Evolutionary conservation across 2,113 vertebrate species (phyloP), one percentile per base, ranked within the genome.

Genomic region (Rhinoptilus africanus): DNA sequence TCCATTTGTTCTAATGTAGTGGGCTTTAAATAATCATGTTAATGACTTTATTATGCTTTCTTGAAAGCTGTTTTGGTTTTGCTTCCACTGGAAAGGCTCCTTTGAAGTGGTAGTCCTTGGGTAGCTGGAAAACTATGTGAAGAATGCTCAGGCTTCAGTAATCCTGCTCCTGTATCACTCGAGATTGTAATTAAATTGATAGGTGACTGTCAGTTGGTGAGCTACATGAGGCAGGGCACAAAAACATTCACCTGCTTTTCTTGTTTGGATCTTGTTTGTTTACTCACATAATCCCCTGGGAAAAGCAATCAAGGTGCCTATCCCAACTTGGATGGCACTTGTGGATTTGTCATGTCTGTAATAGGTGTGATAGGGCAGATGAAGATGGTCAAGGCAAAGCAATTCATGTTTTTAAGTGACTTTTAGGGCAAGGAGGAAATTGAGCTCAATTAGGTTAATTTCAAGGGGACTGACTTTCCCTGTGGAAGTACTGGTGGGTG

Each of bases 21-120:
- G 0, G 28, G 23, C 15, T 88, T 83, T 86, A 85, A 85, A 72
- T 88, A 50, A 85, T 54, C 13, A 1, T 28, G 14, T 43, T 85
- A 45, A 54, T 16, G 2, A 24, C 35, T 54, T 71, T 20, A 4
- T 77, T 66, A 12, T 0, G 0, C 9, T 67, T 78, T 95, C 51
- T 41, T 21, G n/a, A 85, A 85, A 37, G 24, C 35, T 2, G 3
- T 43, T 60, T 34, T 0, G 0, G 5, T 20, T 63, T 37, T 59
- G 16, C 13, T 72, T 71, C 12, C 16, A 68, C 41, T 76, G 34
- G 53, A 83, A 79, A 51, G 8, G 5, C 24, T 77, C 9, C 34
- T 73, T 79, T 56, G 30, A 88, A 75, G 26, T 12, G 21, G 6
- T 47, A 2, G 1, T 47, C 32, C 30, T 68, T 51, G 30, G 4